Evolutionary conservation across 2,113 vertebrate genomes (phyloP).

Genomic region (Otis tarda): DNA sequence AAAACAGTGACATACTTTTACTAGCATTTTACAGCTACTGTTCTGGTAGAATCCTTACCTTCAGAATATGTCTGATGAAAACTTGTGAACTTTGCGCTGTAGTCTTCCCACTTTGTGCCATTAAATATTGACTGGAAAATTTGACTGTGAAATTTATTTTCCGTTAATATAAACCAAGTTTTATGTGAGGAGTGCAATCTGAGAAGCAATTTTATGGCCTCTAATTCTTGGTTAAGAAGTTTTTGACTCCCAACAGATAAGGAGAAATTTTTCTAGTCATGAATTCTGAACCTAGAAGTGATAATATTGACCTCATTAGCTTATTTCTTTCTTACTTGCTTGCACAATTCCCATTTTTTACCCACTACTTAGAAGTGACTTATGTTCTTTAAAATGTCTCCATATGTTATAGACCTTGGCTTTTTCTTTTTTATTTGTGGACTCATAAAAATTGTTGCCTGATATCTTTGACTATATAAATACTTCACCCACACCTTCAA

Average conservation of each 20-base stretch:
- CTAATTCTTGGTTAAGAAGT: slow-evolving; percentile 19
- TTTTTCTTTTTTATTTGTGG: slow-evolving; percentile 28
- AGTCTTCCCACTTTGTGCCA: neutral
- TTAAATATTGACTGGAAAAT: neutral
- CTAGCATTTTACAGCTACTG: neutral
- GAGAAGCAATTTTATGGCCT: slow-evolving; percentile 24
- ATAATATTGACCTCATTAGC: slow-evolving; percentile 22
- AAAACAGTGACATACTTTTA: neutral
- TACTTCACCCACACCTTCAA: neutral
- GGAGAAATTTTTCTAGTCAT: slow-evolving; percentile 37
- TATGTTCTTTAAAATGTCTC: slow-evolving; percentile 27
- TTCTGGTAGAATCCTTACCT: neutral
- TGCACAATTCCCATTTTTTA: slow-evolving; percentile 23
- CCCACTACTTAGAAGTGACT: neutral
- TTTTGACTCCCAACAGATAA: slow-evolving; percentile 44
- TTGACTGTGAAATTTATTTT: neutral
- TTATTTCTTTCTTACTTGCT: neutral
- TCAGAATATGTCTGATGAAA: neutral
- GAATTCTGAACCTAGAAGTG: slow-evolving; percentile 40
- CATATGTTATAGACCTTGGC: slow-evolving; percentile 1
- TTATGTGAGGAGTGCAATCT: neutral
- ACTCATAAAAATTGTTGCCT: neutral
- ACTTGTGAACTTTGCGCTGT: neutral
- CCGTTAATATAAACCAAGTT: slow-evolving; percentile 2
- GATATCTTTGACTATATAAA: neutral